Evolutionary conservation across 2,888 invertebrate species (phyloP), one percentile per base, ranked within the genome.

Genomic region (Petrolisthes manimaculis): DNA sequence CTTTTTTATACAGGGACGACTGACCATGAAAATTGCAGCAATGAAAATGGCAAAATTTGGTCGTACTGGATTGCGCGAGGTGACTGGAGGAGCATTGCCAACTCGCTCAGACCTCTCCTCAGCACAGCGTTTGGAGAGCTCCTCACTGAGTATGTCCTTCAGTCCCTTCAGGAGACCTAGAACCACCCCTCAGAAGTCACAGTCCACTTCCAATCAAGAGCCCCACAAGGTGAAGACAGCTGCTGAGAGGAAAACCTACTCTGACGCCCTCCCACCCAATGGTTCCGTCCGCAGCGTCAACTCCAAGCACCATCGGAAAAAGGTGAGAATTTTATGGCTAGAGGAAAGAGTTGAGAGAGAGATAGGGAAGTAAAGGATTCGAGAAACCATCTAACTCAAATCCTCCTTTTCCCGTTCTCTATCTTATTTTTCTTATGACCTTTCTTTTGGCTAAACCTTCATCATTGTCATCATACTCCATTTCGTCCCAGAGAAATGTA

Each of bases 21-120:
- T 91, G 55, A 89, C 89, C 24, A 86, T 89, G 88, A 91, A 89
- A 55, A 91, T 91, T 56, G 89, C 91, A 5, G 91, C 91, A 56
- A 86, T 91, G 88, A 91, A 91, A 74, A 89, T 91, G 86, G 89
- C 91, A 8, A 91, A 91, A 61, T 91, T 91, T 71, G 91, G 91
- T 14, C 83, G 86, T 54, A 88, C 89, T n/a, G 91, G 89, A 14
- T 54, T 91, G 21, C 69, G 89, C 24, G 90, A 90, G 56, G 89
- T 89, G 71, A 88, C 88, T 3, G 89, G 86, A 12, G 90, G 85
- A n/a, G 90, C 83, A 51, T 54, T 90, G 24, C 90, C 90, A 24
- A 90, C 90, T 53, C 81, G 90, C 12, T 90, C 89, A 5, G 90
- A 90, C 79, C 87, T 90, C 14, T 85, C 75, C 14, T 37, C 88